Percentiles rank a stretch among this genome's conserved stretches.
Conservation (phyloP, 2,113 vertebrate species). For the Merops nubicus region DNA sequence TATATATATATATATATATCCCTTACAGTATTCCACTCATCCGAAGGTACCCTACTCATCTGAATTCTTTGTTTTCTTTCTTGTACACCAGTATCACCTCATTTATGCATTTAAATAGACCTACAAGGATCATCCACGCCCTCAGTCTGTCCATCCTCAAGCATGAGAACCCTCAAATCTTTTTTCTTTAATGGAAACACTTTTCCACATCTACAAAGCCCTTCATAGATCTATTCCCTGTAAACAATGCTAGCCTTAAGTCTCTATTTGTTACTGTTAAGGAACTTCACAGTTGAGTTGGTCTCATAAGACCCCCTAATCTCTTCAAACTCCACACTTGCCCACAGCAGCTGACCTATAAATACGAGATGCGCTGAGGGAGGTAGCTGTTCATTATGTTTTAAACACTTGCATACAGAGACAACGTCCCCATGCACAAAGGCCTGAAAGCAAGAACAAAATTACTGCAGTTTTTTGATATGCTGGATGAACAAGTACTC, state of each 20-base stretch:
- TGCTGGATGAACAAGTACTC: neutral
- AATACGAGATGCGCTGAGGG: neutral
- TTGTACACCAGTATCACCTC: neutral
- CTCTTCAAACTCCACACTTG: constrained; percentile 17
- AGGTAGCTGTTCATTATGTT: constrained; percentile 14
- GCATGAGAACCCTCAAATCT: neutral
- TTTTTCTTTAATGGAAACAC: constrained; percentile 1
- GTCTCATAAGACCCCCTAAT: neutral
- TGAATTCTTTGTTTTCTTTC: neutral
- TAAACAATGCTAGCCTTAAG: constrained; percentile 23
- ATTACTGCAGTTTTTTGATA: neutral
- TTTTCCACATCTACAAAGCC: neutral
- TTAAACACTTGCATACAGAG: neutral
- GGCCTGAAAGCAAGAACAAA: neutral
- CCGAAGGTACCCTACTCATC: neutral
- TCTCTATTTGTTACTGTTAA: constrained; percentile 31
- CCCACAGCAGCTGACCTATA: constrained; percentile 27
- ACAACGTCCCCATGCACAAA: neutral
- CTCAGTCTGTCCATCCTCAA: neutral
- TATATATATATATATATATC: too few relatives aligned
- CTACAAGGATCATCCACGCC: neutral
- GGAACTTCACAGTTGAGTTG: constrained; percentile 39
- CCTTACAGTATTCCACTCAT: neutral
- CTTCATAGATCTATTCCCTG: neutral
- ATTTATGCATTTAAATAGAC: neutral